A percentile compares a stretch with the other conserved stretches of the same genome.
Conservation (phyloP, 2,113 vertebrate species). For the Cygnus buccinator region DNA sequence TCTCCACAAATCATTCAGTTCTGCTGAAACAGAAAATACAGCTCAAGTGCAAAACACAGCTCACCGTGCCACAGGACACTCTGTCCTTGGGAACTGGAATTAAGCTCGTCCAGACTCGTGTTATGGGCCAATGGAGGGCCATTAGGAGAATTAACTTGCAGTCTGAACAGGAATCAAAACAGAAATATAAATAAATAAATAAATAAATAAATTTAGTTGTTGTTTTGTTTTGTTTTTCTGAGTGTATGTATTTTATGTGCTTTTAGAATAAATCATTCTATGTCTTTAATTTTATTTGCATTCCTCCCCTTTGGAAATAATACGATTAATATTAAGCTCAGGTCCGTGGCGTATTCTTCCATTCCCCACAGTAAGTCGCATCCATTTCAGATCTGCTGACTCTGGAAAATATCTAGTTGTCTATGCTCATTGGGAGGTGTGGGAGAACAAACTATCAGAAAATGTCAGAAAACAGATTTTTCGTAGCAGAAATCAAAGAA, state of each 20-base stretch:
- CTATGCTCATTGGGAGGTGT: background rate
- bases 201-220: background rate
- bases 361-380: background rate
- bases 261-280: background rate
- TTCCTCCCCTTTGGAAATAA: background rate
- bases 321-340: background rate
- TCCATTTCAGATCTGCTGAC: background rate
- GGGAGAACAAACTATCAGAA: background rate
- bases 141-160: conserved; percentile 51
- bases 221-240: background rate
- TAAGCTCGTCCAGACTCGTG: background rate
- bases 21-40: conserved; percentile 13
- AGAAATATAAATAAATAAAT: background rate
- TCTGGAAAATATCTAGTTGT: background rate
- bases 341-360: background rate
- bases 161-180: background rate
- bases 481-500: background rate
- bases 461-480: conserved; percentile 19
- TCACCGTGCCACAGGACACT: background rate
- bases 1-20: background rate
- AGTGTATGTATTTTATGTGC: background rate
- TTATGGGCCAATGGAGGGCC: background rate
- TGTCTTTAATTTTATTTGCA: background rate
- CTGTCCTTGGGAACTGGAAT: conserved; percentile 19
- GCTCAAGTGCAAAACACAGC: background rate